phyloP scores from a whole-genome alignment of 2,888 invertebrate genomes.

The Sympetrum striolatum region DNA sequence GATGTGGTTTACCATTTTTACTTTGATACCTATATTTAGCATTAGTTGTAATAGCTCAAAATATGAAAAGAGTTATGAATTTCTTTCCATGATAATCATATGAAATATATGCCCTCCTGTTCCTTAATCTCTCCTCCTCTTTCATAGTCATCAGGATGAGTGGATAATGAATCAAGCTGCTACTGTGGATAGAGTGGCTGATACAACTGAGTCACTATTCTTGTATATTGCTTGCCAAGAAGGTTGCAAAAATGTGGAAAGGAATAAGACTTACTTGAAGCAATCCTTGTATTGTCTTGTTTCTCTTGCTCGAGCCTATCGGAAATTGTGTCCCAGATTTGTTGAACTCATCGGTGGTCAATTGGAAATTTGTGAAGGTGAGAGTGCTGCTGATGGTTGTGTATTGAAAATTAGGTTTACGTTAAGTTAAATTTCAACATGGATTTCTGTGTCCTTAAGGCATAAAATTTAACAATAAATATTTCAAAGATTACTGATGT shows the following conservation, averaged over 20 bases:
- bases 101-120: not conserved
- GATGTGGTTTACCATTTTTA: no score
- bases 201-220: conserved; percentile 73
- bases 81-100: no score
- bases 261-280: conserved; percentile 67
- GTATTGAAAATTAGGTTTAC: no score
- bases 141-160: conserved; percentile 5
- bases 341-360: conserved; percentile 70
- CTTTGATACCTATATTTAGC: no score
- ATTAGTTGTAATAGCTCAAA: no score
- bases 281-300: conserved; percentile 77
- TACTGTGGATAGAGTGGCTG: conserved; percentile 69
- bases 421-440: no score
- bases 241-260: conserved; percentile 52
- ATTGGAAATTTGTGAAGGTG: conserved; percentile 58
- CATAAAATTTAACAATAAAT: no score
- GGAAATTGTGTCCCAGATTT: conserved; percentile 69
- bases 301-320: conserved; percentile 69
- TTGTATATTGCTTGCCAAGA: conserved; percentile 62
- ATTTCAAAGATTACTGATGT: no score
- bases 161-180: not conserved
- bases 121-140: not conserved
- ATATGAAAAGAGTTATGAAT: no score
- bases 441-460: no score
- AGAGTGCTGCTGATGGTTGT: conserved; percentile 47